phyloP scores from a whole-genome alignment of 1,140 invertebrate genomes.

The Megathymus violae region DNA sequence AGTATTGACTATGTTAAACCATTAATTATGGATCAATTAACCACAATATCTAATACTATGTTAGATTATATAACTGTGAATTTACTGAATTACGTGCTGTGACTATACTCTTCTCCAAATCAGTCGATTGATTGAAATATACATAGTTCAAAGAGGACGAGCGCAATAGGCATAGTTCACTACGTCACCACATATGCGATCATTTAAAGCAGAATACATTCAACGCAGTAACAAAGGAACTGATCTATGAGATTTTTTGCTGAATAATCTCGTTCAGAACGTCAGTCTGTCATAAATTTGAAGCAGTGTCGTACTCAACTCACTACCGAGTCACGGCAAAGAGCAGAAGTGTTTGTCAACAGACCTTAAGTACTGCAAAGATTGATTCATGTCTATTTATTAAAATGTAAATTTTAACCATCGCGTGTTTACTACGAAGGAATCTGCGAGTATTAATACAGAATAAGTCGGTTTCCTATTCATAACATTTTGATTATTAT shows the following conservation, averaged over 20 bases:
- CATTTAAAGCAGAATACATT: conserved; percentile 11
- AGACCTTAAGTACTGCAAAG: conserved; percentile 3
- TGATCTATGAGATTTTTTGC: conserved; percentile 15
- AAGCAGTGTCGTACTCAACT: conserved; percentile 8
- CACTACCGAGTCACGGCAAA: conserved; percentile 13
- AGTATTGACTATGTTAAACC: no score
- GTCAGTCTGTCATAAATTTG: conserved; percentile 2
- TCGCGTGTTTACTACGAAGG: conserved; percentile 17
- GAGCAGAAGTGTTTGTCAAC: conserved; percentile 17
- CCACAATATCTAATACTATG: no score
- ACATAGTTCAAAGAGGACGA: neutral
- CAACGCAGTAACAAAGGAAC: conserved; percentile 15
- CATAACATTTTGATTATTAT: conserved; percentile 24
- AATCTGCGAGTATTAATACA: neutral
- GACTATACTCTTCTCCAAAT: no score
- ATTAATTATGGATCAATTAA: no score
- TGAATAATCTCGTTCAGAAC: conserved; percentile 21
- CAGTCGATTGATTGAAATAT: neutral
- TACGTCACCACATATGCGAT: conserved; percentile 13
- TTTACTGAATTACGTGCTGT: no score
- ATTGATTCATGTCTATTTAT: conserved; percentile 4
- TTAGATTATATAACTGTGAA: no score
- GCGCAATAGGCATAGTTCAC: neutral
- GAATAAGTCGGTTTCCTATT: conserved; percentile 18
- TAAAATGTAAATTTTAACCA: conserved; percentile 12